These are phyloP conservation scores for Eidolon helvum DNA, from an alignment of 2,113 vertebrate genomes.

Conservation along the genomic window DNA sequence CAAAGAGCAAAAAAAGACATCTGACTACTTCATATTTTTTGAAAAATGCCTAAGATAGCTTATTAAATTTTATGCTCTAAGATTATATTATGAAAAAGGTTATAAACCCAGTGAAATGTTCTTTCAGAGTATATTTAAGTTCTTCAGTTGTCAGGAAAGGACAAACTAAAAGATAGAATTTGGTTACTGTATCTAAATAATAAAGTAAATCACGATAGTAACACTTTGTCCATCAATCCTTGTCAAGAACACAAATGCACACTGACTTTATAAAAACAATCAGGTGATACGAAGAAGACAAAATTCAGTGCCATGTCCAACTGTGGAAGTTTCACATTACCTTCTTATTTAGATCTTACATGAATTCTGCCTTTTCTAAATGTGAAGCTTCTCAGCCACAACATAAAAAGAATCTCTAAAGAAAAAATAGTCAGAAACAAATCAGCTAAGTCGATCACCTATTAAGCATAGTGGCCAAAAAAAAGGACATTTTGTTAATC, in stretches of 20 bases:
- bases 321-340: background rate
- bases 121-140: slow-evolving; percentile 16
- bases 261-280: slow-evolving; percentile 51
- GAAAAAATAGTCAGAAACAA: background rate
- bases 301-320: background rate
- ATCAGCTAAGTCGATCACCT: background rate
- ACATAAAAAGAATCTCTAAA: background rate
- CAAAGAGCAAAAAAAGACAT: background rate
- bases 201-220: slow-evolving; percentile 12
- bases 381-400: background rate
- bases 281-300: background rate
- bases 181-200: slow-evolving; percentile 70
- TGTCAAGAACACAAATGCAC: slow-evolving; percentile 62
- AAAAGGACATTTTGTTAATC: background rate
- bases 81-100: background rate
- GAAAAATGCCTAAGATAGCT: background rate
- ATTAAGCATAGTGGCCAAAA: background rate
- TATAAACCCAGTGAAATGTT: background rate
- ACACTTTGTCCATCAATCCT: slow-evolving; percentile 54
- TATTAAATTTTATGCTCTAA: background rate
- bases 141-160: slow-evolving; percentile 69
- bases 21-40: background rate
- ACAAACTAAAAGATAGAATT: slow-evolving; percentile 54
- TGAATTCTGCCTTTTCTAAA: background rate
- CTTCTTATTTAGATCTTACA: background rate